Base-by-base conservation (phyloP, 1,140 invertebrate species). In the Temnothorax curvispinosus region DNA sequence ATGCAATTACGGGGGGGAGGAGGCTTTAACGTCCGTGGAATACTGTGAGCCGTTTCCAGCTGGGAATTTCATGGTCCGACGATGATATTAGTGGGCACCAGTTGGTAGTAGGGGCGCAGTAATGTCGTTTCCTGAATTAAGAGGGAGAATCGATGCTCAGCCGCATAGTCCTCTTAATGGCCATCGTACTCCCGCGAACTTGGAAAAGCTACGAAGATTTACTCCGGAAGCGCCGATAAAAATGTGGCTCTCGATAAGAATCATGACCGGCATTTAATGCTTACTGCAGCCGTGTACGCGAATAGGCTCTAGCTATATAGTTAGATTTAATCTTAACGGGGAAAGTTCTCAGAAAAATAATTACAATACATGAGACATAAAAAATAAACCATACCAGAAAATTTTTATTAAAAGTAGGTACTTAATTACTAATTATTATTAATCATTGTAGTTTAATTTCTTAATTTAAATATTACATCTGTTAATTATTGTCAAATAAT, bases 61-160 rank as follows among this genome's bases (percentile, higher is more conserved):
- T 91, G 93, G 91, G 67, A 94, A 94, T 92, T 94, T 94, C 93
- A 94, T 89, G 88, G 91, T 91, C 91, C 89, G 90, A 84, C 85
- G 90, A 87, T 86, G 90, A 93, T 93, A 94, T 94, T 92, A 92
- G 91, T 88, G 90, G 88, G 82, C 67, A 47, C 52, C 69, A 38
- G 56, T 80, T 56, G 72, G 64, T 65, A 35, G 44, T 47, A 62
- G 52, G 87, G 69, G 47, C 54, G 87, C 72, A 67, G 54, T 88
- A 88, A 90, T 89, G 89, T 91, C 89, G 71, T 89, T 90, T 75
- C 77, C 80, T 77, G 88, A 92, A 93, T 92, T 91, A 91, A 93
- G 86, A 76, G 82, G 56, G 71, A 89, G 76, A 90, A 90, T 82
- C 74, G 90, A 90, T 82, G 81, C 71, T 84, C 47, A 50, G 21